phyloP scores from a whole-genome alignment of 2,888 invertebrate species.

The Tineola bisselliella region DNA sequence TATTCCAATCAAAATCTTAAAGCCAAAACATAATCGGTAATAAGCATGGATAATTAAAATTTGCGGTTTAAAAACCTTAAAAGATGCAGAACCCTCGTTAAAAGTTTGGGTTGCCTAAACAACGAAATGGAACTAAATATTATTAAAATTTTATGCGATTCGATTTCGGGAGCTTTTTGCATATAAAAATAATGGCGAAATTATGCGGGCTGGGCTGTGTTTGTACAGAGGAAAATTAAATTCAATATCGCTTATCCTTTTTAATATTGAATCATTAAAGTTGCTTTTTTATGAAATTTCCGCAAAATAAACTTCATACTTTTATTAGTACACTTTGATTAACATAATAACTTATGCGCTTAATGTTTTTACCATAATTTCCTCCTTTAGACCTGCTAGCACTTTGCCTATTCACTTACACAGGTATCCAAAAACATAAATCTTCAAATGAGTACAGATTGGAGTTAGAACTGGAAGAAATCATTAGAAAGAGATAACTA shows the following conservation, averaged over 20 bases:
- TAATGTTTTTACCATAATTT: too few species aligned
- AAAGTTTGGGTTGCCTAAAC: neutral
- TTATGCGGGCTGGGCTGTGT: neutral
- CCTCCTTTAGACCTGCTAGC: too few species aligned
- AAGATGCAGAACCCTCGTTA: neutral
- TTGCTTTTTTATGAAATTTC: neutral
- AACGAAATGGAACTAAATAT: neutral
- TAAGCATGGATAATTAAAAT: neutral
- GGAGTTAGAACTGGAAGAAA: too few species aligned
- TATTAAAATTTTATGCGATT: constrained; percentile 3
- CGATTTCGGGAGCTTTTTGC: neutral
- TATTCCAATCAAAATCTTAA: neutral
- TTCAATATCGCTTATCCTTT: neutral
- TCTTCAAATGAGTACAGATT: too few species aligned
- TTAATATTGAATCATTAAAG: neutral
- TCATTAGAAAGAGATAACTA: too few species aligned
- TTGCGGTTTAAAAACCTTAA: neutral
- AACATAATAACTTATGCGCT: too few species aligned
- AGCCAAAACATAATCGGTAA: neutral
- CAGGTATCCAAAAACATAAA: too few species aligned
- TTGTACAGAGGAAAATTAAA: neutral
- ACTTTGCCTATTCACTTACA: too few species aligned
- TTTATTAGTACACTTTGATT: too few species aligned
- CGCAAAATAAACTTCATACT: neutral
- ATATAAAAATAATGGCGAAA: neutral